Conservation (phyloP, 2,113 vertebrate genomes). For the Mastomys natalensis region DNA sequence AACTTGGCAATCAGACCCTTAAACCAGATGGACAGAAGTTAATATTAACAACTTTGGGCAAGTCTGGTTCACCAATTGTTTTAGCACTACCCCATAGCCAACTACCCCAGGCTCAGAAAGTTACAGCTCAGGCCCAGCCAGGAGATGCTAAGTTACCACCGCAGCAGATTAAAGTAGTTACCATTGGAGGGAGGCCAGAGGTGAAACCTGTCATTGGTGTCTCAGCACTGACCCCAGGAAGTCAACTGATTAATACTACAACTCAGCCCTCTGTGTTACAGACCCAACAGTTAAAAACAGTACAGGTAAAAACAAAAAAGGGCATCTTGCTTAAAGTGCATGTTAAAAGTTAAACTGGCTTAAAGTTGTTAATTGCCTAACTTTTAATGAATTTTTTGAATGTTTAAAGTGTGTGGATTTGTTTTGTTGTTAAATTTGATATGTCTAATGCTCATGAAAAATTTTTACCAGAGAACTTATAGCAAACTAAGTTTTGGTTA, state of each 20-base stretch:
- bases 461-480: conserved; percentile 60
- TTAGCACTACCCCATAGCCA: conserved; percentile 93
- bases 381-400: conserved; percentile 71
- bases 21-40: conserved; percentile 97
- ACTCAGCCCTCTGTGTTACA: conserved; percentile 91
- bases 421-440: conserved; percentile 51
- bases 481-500: conserved; percentile 61
- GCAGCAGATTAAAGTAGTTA: conserved; percentile 96
- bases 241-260: conserved; percentile 89
- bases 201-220: conserved; percentile 93
- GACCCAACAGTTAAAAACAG: conserved; percentile 95
- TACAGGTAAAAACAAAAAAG: conserved; percentile 93
- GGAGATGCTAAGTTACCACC: conserved; percentile 90
- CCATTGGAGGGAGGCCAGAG: conserved; percentile 93
- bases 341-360: conserved; percentile 66
- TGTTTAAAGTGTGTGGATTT: conserved; percentile 73
- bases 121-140: conserved; percentile 86
- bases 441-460: conserved; percentile 53
- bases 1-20: conserved; percentile 89
- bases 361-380: conserved; percentile 68
- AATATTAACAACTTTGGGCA: conserved; percentile 95
- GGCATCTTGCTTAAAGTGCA: conserved; percentile 75
- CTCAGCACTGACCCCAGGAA: conserved; percentile 89
- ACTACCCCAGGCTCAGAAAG: conserved; percentile 87
- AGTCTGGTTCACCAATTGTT: conserved; percentile 95